Evolutionary conservation across 2,888 invertebrate species (phyloP), one percentile per base, ranked within the genome.

Genomic region (Noctua janthina): DNA sequence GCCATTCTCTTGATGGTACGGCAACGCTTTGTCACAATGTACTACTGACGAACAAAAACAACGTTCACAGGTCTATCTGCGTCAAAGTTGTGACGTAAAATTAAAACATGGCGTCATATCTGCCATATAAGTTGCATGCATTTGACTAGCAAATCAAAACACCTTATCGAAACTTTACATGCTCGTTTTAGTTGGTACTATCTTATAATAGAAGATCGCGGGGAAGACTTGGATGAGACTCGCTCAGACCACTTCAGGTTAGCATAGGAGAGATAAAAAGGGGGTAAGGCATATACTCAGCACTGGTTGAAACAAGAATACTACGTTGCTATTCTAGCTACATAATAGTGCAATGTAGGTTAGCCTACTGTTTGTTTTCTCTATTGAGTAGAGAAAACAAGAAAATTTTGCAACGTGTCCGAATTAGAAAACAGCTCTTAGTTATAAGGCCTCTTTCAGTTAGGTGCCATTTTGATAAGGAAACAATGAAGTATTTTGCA

Each of bases 11-110:
- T 67, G 29, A 15, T 66, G 29, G 29, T 29, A 76, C 54, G 20
- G 1, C 20, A 75, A 64, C 29, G 39, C 39, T 5, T 39, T 83
- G 80, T 62, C 51, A 35, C 15, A 59, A 43, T 29, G 13, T 59
- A 23, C 74, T 23, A 51, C 54, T 85, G 82, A 71, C 75, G 66
- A 62, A 75, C 59, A 49, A 15, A 62, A 46, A 23, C 56, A 23
- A n/a, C 51, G 8, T 62, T 35, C 59, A 35, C 29, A n/a, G 20
- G 10, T 66, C 68, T n/a, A n/a, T 29, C 68, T n/a, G 78, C 84
- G 87, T 84, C 87, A 87, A 29, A 35, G 39, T 20, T 4, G 56
- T 84, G 78, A 78, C 84, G 84, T 70, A 17, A 67, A 76, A 83
- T 73, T 67, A 51, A 69, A 76, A 66, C 20, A 64, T 87, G 62